Conservation (phyloP, 2,113 vertebrate genomes). For the Solea solea region DNA sequence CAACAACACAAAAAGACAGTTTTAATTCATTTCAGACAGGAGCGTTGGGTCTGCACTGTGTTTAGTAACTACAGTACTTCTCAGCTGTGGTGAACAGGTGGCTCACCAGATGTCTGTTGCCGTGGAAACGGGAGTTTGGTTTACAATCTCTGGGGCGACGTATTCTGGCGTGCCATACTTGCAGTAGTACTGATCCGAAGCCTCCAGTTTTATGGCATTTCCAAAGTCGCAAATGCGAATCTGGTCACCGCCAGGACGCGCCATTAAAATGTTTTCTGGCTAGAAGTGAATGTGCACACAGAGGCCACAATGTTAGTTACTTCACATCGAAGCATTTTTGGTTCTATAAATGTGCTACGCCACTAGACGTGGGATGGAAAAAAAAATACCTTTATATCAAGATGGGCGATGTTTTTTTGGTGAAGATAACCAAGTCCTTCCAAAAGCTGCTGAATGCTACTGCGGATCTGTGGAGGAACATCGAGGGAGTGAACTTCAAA, state of each 20-base stretch:
- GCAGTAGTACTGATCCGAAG: slow-evolving; percentile 88
- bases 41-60: background rate
- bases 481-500: background rate
- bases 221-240: slow-evolving; percentile 95
- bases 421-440: slow-evolving; percentile 92
- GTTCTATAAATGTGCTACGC: too few species aligned
- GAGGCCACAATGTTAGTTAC: background rate
- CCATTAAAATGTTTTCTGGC: slow-evolving; percentile 95
- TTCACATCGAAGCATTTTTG: too few species aligned
- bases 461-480: slow-evolving; percentile 83
- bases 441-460: slow-evolving; percentile 88
- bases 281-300: slow-evolving; percentile 41
- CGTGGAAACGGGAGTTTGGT: slow-evolving; percentile 90
- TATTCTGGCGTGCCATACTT: slow-evolving; percentile 95
- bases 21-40: slow-evolving; percentile 1
- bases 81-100: slow-evolving; percentile 23
- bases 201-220: slow-evolving; percentile 85
- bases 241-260: slow-evolving; percentile 83
- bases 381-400: slow-evolving; percentile 89
- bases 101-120: slow-evolving; percentile 94
- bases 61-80: background rate
- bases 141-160: slow-evolving; percentile 92
- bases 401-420: slow-evolving; percentile 87
- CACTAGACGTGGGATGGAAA: too few species aligned
- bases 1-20: background rate